Evolutionary conservation across 2,113 vertebrate species (phyloP).

Genomic region (Caranx ignobilis): DNA sequence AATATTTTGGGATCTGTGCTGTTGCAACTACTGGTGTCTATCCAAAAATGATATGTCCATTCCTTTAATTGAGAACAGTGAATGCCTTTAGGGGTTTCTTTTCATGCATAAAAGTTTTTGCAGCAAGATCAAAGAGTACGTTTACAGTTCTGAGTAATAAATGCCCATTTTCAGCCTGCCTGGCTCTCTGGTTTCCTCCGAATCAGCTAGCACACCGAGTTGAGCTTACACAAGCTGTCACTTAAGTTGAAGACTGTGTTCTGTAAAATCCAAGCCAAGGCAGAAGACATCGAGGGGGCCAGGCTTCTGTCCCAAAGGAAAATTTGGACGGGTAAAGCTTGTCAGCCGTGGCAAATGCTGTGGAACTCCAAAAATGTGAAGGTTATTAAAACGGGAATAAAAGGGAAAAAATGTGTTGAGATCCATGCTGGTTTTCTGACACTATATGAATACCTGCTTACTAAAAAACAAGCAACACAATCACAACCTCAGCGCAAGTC

Average conservation of each 20-base stretch:
- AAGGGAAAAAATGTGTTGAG: conserved; percentile 7
- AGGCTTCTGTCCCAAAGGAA: conserved; percentile 29
- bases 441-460: conserved; percentile 36
- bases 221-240: conserved; percentile 53
- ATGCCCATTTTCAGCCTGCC: conserved; percentile 18
- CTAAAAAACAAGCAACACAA: conserved; percentile 50
- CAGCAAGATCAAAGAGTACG: neutral
- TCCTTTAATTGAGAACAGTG: neutral
- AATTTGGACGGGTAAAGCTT: conserved; percentile 1
- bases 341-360: conserved; percentile 13
- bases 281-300: conserved; percentile 16
- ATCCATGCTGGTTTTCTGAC: conserved; percentile 36
- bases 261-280: conserved; percentile 32
- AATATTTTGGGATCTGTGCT: neutral
- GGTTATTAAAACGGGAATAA: conserved; percentile 17
- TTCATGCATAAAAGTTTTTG: conserved; percentile 13
- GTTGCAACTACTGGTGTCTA: neutral
- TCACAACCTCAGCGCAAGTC: conserved; percentile 23
- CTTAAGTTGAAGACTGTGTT: conserved; percentile 32
- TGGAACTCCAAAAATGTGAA: conserved; percentile 7
- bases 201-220: conserved; percentile 20
- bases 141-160: neutral
- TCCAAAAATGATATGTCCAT: neutral
- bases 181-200: conserved; percentile 3
- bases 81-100: neutral